Evolutionary conservation across 2,113 vertebrate genomes (phyloP), one percentile per base, ranked within the genome.

Genomic region (Ageneiosus marmoratus): DNA sequence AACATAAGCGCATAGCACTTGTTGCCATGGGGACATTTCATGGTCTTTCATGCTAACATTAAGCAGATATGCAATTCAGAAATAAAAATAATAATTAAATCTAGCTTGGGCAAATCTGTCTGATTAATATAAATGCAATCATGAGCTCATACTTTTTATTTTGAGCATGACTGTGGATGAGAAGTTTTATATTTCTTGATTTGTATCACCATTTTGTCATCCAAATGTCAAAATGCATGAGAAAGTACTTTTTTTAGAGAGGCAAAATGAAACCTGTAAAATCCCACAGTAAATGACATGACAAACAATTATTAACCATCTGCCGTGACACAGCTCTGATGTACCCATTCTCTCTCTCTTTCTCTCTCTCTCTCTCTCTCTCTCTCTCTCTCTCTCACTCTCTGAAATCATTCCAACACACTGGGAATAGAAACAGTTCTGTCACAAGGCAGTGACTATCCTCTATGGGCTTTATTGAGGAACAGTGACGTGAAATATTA

Each of bases 271-370:
- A 51, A 34, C 27, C 46, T 51, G 27, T 22, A 50, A 65, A 51
- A 48, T 9, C 27, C 5, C 58, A 62, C 29, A 50, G 48, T 48
- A 37, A 32, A 24, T 27, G 20, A 65, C 46, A 69, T 37, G 50
- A 34, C 78, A 69, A 41, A 55, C 78, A 69, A 53, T 69, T 69
- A 69, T 63, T 13, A 48, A 55, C 29, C 48, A n/a, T 53, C 32
- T 79, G 77, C 44, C 5, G 2, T 65, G 44, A 51, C 27, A 48
- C 46, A 24, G 53, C 12, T 77, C 32, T 77, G 51, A 58, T 16
- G 2, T 50, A 9, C 13, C 7, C 24, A 9, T 27, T 41, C 37
- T 41, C 37, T 41, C 37, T 41, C 37, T 41, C 37, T 41, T 5
- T 41, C 37, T 41, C 37, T 41, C 37, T 41, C 37, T 41, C 37